Conservation (phyloP, 2,797 vertebrate species). For the Argya squamiceps region DNA sequence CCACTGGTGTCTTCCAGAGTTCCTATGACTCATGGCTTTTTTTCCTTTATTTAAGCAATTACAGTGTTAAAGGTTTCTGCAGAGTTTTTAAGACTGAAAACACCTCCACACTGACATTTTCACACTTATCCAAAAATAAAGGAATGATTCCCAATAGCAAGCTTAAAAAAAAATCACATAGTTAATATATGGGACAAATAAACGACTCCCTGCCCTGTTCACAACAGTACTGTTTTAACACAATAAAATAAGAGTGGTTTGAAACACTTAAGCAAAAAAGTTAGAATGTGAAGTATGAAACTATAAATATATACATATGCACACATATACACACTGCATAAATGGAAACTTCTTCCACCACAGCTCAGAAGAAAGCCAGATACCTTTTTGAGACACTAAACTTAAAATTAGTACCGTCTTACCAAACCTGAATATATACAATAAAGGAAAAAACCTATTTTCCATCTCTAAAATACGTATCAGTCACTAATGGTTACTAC, state of each 20-base stretch:
- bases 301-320: not conserved
- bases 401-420: not conserved
- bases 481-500: not conserved
- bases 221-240: not conserved
- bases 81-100: not conserved
- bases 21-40: not conserved
- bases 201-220: not conserved
- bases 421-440: not conserved
- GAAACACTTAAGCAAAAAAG: not conserved
- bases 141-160: not conserved
- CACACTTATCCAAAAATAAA: not conserved
- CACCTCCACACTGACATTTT: not conserved
- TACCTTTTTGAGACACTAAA: not conserved
- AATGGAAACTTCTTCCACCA: not conserved
- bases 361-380: not conserved
- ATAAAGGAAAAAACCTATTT: not conserved
- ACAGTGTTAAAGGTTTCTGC: not conserved
- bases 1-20: not conserved
- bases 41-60: not conserved
- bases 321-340: not conserved
- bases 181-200: not conserved
- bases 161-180: not conserved
- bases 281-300: not conserved
- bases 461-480: not conserved
- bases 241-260: not conserved